Percentiles rank a stretch among this genome's conserved stretches.
phyloP scores from a whole-genome alignment of 1,140 invertebrate genomes.

The Heliconius hermathena region DNA sequence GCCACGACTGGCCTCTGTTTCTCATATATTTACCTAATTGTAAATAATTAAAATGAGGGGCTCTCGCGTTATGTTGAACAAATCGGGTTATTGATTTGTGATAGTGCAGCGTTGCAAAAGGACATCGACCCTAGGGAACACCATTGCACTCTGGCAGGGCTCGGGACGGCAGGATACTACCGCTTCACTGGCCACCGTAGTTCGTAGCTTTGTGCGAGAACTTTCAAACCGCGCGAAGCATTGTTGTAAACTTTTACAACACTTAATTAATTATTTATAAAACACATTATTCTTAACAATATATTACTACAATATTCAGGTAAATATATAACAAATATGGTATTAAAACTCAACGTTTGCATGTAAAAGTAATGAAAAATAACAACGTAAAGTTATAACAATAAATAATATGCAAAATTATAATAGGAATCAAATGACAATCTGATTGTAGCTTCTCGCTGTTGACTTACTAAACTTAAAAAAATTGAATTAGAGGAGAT shows the following conservation, averaged over 20 bases:
- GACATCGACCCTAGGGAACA: conserved; percentile 60
- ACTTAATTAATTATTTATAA: background rate
- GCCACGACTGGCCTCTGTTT: no score
- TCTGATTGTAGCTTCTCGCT: no score
- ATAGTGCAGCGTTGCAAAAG: conserved; percentile 45
- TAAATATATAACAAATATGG: background rate
- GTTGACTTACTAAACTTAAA: no score
- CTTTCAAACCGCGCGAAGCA: background rate
- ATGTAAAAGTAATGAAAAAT: background rate
- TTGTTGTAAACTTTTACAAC: background rate
- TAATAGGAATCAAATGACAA: no score
- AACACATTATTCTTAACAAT: background rate
- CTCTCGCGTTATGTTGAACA: conserved; percentile 48
- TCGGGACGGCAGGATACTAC: conserved; percentile 16
- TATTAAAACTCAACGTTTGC: background rate
- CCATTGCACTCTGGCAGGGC: conserved; percentile 27
- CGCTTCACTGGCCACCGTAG: conserved; percentile 11
- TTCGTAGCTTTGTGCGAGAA: conserved; percentile 7
- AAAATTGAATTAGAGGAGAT: no score
- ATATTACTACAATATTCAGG: background rate
- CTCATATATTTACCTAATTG: background rate
- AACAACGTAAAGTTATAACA: no score
- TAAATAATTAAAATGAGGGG: background rate
- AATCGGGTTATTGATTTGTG: conserved; percentile 78
- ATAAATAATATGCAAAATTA: no score